Conservation (phyloP, 1,140 invertebrate genomes). For the Trichonephila clavipes region DNA sequence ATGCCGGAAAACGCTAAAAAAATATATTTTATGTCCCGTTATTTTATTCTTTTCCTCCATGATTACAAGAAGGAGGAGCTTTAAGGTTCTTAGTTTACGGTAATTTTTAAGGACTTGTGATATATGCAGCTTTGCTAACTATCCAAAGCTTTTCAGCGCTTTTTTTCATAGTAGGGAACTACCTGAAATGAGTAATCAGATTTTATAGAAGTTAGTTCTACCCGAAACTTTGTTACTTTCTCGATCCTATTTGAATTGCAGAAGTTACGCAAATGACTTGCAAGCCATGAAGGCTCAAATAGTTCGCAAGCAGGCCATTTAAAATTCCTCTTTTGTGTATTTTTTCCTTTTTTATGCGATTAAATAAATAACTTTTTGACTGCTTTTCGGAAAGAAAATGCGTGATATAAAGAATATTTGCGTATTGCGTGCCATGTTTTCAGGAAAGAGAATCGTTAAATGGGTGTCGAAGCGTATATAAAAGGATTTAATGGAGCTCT, state of each 20-base stretch:
- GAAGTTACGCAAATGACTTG: constrained; percentile 63
- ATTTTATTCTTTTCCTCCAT: not conserved
- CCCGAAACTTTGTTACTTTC: constrained; percentile 52
- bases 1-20: not conserved
- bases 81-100: constrained; percentile 6
- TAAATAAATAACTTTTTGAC: constrained; percentile 70
- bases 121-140: constrained; percentile 20
- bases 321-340: constrained; percentile 40
- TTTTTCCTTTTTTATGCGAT: constrained; percentile 45
- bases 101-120: constrained; percentile 31
- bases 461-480: constrained; percentile 60
- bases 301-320: constrained; percentile 43
- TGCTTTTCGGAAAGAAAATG: constrained; percentile 56
- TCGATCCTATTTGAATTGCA: constrained; percentile 64
- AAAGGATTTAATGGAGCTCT: constrained; percentile 59
- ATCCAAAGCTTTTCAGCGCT: not conserved
- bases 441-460: constrained; percentile 32
- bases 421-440: constrained; percentile 46
- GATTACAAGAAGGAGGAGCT: not conserved
- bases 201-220: constrained; percentile 48
- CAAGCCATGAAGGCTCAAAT: constrained; percentile 50
- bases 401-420: constrained; percentile 61
- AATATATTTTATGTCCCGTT: not conserved
- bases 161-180: not conserved
- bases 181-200: constrained; percentile 35